Evolutionary conservation across 1,140 invertebrate species (phyloP).

Genomic region (Drosophila ficusphila): DNA sequence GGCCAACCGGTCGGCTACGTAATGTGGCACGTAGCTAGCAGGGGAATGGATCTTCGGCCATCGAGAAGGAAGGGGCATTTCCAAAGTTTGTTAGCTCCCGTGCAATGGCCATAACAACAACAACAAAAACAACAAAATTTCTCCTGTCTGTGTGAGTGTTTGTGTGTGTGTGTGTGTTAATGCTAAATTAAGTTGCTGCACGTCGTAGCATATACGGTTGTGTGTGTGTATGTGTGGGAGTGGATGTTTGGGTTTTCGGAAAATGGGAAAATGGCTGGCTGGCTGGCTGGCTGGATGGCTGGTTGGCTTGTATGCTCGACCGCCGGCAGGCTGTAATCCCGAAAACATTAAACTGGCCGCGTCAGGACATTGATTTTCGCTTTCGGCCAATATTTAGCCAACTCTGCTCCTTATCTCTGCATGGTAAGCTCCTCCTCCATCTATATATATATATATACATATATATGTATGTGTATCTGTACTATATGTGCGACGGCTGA

Average conservation of each 20-base stretch:
- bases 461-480: not conserved
- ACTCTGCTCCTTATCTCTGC: constrained; percentile 23
- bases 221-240: not conserved
- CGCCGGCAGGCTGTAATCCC: constrained; percentile 38
- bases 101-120: constrained; percentile 30
- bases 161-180: constrained; percentile 43
- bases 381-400: constrained; percentile 36
- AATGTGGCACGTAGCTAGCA: constrained; percentile 43
- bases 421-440: constrained; percentile 5
- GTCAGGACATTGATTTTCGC: constrained; percentile 55
- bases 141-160: not conserved
- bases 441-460: not conserved
- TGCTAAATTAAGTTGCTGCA: constrained; percentile 56
- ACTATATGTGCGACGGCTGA: not conserved
- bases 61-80: not conserved
- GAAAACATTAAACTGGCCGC: constrained; percentile 51
- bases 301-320: not conserved
- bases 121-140: constrained; percentile 1
- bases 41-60: constrained; percentile 16
- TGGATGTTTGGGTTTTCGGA: not conserved
- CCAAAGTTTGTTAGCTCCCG: constrained; percentile 9
- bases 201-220: constrained; percentile 25
- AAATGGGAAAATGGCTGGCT: constrained; percentile 15
- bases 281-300: not conserved
- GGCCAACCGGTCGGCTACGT: constrained; percentile 40